Evolutionary conservation across 1,140 invertebrate species (phyloP).

Genomic region (Cotesia vestalis): DNA sequence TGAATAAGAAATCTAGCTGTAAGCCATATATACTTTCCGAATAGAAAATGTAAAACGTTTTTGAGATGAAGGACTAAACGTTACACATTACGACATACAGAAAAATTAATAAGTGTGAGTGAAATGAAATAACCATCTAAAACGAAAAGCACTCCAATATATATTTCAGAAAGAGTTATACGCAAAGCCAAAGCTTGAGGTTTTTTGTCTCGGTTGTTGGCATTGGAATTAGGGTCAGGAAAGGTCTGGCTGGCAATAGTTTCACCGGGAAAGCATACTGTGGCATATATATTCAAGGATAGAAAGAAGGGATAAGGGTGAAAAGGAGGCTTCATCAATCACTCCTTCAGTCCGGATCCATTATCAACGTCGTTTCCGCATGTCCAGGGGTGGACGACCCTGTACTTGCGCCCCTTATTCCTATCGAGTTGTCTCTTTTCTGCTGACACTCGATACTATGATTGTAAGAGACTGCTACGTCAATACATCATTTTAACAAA

Average conservation of each 20-base stretch:
- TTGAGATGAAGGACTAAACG: no score
- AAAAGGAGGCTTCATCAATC: conserved; percentile 50
- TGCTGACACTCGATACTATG: not conserved
- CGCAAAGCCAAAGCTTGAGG: not conserved
- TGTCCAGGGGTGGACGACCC: conserved; percentile 48
- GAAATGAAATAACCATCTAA: no score
- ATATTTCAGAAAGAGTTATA: no score
- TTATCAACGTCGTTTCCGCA: conserved; percentile 57
- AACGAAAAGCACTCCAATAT: no score
- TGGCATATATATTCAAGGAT: conserved; percentile 4
- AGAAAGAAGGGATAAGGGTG: conserved; percentile 37
- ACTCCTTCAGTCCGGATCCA: conserved; percentile 51
- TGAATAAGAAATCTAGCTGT: no score
- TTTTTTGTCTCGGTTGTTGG: conserved; percentile 3
- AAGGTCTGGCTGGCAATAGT: conserved; percentile 18
- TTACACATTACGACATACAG: no score
- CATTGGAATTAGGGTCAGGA: conserved; percentile 26
- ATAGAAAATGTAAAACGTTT: no score
- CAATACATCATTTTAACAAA: no score
- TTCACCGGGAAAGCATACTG: conserved; percentile 14
- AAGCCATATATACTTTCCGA: no score
- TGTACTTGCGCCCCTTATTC: conserved; percentile 41
- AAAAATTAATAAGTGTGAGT: no score
- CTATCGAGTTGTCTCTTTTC: conserved; percentile 28
- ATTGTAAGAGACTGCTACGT: no score